These are phyloP conservation scores for Poecilia velifera DNA, from an alignment of 2,797 vertebrate genomes.

Conservation along the genomic window DNA sequence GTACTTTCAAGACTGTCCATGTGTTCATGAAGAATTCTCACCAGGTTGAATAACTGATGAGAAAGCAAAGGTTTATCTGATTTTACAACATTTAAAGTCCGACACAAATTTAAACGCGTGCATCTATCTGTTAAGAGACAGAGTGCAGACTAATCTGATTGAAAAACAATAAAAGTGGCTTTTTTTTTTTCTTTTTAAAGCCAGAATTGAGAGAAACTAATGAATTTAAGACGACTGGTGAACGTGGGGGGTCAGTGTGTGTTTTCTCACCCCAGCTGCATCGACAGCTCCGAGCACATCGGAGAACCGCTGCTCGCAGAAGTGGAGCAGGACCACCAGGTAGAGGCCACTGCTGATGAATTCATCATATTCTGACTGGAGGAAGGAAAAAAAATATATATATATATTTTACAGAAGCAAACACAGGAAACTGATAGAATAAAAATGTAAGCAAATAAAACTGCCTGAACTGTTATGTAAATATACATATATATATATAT, in stretches of 20 bases:
- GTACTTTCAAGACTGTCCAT: slow-evolving; percentile 99
- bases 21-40: slow-evolving; percentile 98
- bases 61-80: slow-evolving; percentile 76
- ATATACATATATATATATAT: not conserved
- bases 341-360: slow-evolving; percentile 99
- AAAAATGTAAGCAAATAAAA: not conserved
- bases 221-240: not conserved
- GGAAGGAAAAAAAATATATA: not conserved
- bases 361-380: slow-evolving; percentile 95
- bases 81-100: slow-evolving; percentile 30
- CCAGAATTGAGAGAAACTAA: not conserved
- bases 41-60: slow-evolving; percentile 98
- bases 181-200: not conserved
- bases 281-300: slow-evolving; percentile 93
- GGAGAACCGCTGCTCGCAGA: slow-evolving; percentile 97
- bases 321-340: slow-evolving; percentile 95
- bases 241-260: not conserved
- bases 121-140: not conserved
- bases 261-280: slow-evolving; percentile 90
- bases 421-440: not conserved
- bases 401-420: not conserved
- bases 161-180: not conserved
- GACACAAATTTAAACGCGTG: slow-evolving; percentile 18
- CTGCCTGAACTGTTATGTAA: not conserved
- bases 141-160: not conserved